Evolutionary conservation across 2,113 vertebrate species (phyloP).

Genomic region (Pelecanoides urinatrix): DNA sequence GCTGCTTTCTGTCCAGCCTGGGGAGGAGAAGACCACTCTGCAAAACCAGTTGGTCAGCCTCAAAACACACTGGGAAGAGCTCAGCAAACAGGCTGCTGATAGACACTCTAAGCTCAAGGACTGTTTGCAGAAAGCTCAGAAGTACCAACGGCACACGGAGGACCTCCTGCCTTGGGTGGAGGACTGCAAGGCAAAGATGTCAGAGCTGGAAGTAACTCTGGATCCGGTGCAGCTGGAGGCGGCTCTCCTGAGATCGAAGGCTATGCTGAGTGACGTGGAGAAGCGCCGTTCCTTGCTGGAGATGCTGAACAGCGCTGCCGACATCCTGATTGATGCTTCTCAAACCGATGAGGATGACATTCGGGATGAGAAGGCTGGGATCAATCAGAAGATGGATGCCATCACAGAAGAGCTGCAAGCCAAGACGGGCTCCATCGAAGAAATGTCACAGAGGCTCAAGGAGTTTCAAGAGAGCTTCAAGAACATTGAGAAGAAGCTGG

Average conservation of each 20-base stretch:
- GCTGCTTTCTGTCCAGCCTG: slow-evolving; percentile 83
- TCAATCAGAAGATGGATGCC: slow-evolving; percentile 87
- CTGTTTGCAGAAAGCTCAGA: slow-evolving; percentile 86
- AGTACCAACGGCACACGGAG: slow-evolving; percentile 83
- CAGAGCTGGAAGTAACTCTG: slow-evolving; percentile 80
- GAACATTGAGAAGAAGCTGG: slow-evolving; percentile 91
- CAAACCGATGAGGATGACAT: slow-evolving; percentile 88
- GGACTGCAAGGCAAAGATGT: slow-evolving; percentile 80
- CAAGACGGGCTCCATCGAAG: slow-evolving; percentile 86
- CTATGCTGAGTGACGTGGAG: slow-evolving; percentile 86
- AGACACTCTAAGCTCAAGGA: slow-evolving; percentile 81
- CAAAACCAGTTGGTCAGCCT: slow-evolving; percentile 83
- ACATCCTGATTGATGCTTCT: slow-evolving; percentile 88
- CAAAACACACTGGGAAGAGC: slow-evolving; percentile 88
- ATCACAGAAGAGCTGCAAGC: slow-evolving; percentile 85
- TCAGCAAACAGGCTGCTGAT: slow-evolving; percentile 80
- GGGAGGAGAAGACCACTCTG: slow-evolving; percentile 84
- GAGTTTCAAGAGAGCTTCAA: slow-evolving; percentile 94
- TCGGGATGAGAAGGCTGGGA: slow-evolving; percentile 88
- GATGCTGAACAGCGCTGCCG: slow-evolving; percentile 86
- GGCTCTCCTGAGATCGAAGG: slow-evolving; percentile 81
- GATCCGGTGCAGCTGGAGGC: slow-evolving; percentile 85
- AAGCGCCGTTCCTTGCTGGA: slow-evolving; percentile 87
- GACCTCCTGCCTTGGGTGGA: slow-evolving; percentile 89
- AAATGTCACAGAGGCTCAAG: slow-evolving; percentile 89